Base-by-base conservation (phyloP, 2,113 vertebrate species). In the Spermophilus dauricus region DNA sequence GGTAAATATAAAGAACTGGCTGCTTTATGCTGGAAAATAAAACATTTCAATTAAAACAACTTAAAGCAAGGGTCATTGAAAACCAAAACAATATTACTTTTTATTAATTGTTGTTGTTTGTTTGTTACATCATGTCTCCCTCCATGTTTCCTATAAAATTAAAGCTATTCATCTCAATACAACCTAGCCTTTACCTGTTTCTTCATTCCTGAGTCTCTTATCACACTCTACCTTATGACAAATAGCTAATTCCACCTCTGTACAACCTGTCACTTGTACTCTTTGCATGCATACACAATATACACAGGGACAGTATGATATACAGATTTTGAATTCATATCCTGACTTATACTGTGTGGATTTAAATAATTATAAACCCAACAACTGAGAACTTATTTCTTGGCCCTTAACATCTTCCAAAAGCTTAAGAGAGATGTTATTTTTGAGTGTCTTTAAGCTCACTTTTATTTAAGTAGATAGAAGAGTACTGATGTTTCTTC, bases 211-310 rank as follows among this genome's bases (percentile, higher is more conserved):
- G 6, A 20, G 6, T 26, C 53, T 72, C 26, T 26, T 11, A 56
- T 30, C 4, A 67, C 4, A 45, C 8, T 32, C 13, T 32, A 53
- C n/a, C 32, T 56, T 65, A n/a, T 7, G 80, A 39, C 37, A 80
- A 51, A 80, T 24, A 42, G 14, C 2, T 51, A 51, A 5, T 28
- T 20, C 37, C 3, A 2, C 17, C 17, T 45, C 8, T 28, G 22
- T 10, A 16, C 37, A 12, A 4, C 1, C 39, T 20, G 1, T 6
- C 8, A 14, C 24, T 4, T 26, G 32, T 1, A 1, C 58, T 24
- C 18, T 37, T 24, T 4, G 32, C 30, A 28, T 16, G 3, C 14
- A n/a, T 9, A 20, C n/a, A 65, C 1, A 24, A 56, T 20, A 69
- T 7, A 32, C 2, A 5, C 13, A 53, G 20, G 48, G 20, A 16